These are phyloP conservation scores for Lepilemur ruficaudatus DNA, from an alignment of 2,797 vertebrate genomes.

Conservation along the genomic window DNA sequence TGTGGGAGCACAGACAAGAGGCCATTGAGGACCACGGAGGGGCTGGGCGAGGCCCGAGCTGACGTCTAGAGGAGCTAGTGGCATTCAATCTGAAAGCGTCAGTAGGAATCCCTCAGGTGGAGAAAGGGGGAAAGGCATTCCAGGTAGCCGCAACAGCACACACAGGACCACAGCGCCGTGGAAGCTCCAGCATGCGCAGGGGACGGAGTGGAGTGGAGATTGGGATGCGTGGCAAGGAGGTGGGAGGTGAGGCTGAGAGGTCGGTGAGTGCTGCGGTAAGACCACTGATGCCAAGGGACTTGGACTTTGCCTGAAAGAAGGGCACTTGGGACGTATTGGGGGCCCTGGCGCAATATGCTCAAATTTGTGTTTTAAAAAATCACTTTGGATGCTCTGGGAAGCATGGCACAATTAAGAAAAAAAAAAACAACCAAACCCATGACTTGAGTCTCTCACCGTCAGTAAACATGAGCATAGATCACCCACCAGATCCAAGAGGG, in stretches of 20 bases:
- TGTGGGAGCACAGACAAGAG: neutral
- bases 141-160: neutral
- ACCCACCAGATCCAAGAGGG: neutral
- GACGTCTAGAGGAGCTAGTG: neutral
- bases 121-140: neutral
- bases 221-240: neutral
- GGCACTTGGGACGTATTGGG: neutral
- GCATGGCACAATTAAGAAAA: neutral
- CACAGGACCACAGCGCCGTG: neutral
- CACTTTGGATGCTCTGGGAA: neutral
- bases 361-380: neutral
- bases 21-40: fast-evolving
- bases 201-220: neutral
- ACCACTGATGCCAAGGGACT: too few species aligned
- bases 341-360: neutral
- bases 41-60: neutral
- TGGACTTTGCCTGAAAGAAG: neutral
- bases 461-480: neutral
- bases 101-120: neutral
- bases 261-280: fast-evolving
- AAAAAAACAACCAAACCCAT: neutral
- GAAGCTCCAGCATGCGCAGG: neutral
- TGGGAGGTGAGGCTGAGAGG: neutral
- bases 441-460: neutral
- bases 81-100: neutral